phyloP scores from a whole-genome alignment of 2,797 vertebrate genomes.

The Varecia variegata region DNA sequence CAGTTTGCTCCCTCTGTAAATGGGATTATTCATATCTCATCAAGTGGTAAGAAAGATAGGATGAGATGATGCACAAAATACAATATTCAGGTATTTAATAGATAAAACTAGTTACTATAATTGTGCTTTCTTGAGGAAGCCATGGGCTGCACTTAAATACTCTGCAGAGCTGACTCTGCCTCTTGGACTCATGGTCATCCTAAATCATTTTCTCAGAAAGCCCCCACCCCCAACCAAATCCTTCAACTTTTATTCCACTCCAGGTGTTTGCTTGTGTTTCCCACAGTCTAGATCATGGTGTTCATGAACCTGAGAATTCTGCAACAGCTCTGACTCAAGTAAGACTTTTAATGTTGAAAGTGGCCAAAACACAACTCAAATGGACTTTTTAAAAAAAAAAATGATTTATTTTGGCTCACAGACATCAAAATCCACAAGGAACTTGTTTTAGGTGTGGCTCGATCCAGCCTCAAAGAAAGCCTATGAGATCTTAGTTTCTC shows the following conservation, averaged over 20 bases:
- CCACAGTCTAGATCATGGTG: not conserved
- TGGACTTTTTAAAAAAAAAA: not conserved
- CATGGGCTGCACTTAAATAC: not conserved
- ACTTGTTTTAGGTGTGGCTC: not conserved
- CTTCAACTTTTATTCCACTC: not conserved
- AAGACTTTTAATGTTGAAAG: not conserved
- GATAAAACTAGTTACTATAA: not conserved
- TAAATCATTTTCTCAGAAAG: not conserved
- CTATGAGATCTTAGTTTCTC: not conserved
- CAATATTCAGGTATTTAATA: not conserved
- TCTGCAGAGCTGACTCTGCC: not conserved
- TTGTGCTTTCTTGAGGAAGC: not conserved
- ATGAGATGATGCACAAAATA: not conserved
- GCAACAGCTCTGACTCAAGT: not conserved
- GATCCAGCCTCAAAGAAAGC: not conserved
- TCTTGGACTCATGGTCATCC: not conserved
- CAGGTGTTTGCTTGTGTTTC: not conserved
- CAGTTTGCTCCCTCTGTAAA: not conserved
- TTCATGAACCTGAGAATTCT: not conserved
- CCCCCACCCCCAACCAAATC: rapidly evolving
- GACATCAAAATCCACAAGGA: not conserved
- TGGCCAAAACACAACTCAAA: not conserved
- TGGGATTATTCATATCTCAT: not conserved
- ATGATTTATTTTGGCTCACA: not conserved
- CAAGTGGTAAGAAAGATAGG: not conserved